Conservation (phyloP, 2,888 invertebrate genomes). For the Xanthia togata region DNA sequence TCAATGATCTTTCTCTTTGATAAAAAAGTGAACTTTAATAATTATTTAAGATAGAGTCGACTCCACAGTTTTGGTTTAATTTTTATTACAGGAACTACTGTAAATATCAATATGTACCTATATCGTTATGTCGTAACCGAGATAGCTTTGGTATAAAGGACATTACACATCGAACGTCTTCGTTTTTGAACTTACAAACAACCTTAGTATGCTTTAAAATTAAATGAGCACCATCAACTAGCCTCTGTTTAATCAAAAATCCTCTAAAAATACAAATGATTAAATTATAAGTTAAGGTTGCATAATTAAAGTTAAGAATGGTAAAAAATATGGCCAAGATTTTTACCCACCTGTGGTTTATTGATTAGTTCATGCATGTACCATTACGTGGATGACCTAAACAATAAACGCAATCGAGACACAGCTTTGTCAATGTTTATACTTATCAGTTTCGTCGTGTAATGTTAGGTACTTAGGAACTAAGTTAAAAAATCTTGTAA, state of each 20-base stretch:
- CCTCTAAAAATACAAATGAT: background rate
- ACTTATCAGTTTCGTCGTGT: background rate
- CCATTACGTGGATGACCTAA: background rate
- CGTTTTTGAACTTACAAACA: background rate
- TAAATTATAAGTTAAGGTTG: background rate
- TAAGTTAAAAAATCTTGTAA: no score
- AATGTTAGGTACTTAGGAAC: background rate
- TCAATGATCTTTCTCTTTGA: no score
- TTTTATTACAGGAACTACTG: slow-evolving; percentile 81
- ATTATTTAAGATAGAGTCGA: slow-evolving; percentile 47
- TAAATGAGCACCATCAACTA: background rate
- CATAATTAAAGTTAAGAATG: background rate
- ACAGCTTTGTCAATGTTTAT: background rate
- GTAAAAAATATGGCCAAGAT: background rate
- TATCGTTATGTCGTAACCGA: slow-evolving; percentile 61
- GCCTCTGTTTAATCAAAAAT: no score
- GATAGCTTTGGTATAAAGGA: slow-evolving; percentile 65
- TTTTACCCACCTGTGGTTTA: background rate
- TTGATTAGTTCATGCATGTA: no score
- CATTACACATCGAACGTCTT: slow-evolving; percentile 33
- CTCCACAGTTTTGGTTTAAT: slow-evolving; percentile 73
- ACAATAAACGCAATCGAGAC: background rate
- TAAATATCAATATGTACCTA: slow-evolving; percentile 61
- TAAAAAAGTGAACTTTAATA: slow-evolving; percentile 24
- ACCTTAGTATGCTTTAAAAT: background rate